Base-by-base conservation (phyloP, 2,888 invertebrate genomes). In the Ommatoiulus sabulosus region DNA sequence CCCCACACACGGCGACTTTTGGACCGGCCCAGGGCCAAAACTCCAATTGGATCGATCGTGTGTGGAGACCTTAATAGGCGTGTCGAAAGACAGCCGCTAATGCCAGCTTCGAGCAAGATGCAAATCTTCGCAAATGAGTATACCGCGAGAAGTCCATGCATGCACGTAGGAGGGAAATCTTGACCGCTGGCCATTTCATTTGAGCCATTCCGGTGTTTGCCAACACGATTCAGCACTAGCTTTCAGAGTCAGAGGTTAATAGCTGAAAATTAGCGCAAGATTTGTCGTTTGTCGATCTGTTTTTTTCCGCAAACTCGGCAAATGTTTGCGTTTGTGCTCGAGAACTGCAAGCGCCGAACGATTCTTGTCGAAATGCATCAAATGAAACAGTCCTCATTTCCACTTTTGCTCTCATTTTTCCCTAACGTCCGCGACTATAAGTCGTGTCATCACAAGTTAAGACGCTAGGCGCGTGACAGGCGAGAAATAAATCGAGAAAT, bases 101-200 rank as follows among this genome's bases (percentile, higher is more conserved):
- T 24, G 24, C 3, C 20, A 72, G 20, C 24, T n/a, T 72, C 0
- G 24, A 72, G 35, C 35, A 80, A 35, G 80, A 35, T 80, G 80
- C 80, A 80, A 80, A 80, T 80, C 24, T 80, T 35, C 4, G 24
- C 7, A 80, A 80, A 35, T 35, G n/a, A n/a, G 80, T 20, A 3
- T 12, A 35, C 35, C 12, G 35, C 12, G 12, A 35, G 24, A 20
- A 80, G 35, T 7, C 35, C 63, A 52, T 52, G 15, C 15, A 10
- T 10, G 52, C 12, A 35, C 57, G 2, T 1, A 35, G 20, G 80
- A 80, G 1, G 80, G 24, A 80, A 80, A 35, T 24, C 24, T 80
- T 80, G 80, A 80, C 80, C 80, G 80, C 80, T 80, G 80, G 80
- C 80, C 80, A 80, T 80, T 80, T 80, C 12, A 80, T 72, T 3